Base-by-base conservation (phyloP, 2,888 invertebrate genomes). In the Synergus umbraculus region DNA sequence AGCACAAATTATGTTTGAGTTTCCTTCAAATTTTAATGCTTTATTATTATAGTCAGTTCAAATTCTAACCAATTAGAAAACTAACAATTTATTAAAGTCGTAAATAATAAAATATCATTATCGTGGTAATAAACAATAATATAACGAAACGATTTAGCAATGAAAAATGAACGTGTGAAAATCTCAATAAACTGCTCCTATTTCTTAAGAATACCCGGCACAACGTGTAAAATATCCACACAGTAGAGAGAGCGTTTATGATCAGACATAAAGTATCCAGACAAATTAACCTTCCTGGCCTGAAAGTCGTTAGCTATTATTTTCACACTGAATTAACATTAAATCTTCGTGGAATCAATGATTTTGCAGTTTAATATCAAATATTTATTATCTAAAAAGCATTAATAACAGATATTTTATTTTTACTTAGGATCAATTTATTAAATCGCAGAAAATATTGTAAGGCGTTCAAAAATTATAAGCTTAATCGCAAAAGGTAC, bases 81-180 rank as follows among this genome's bases (percentile, higher is more conserved):
- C 29, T 29, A 29, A 29, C 3, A 29, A 29, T 29, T 29, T 29
- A 29, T 29, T 29, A 29, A 29, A 29, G 12, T 12, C 12, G 12
- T 46, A 12, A 46, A 46, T 46, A 8, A 46, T 12, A 46, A 46
- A 12, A 46, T 46, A 46, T 46, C 5, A 10, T 46, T 46, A 46
- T 12, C 46, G 46, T 46, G 1, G 5, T 8, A 46, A 46, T 46
- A 46, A 46, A 46, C 46, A 46, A 46, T 46, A 46, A 46, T 46
- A 37, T 12, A 22, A 64, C 29, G 29, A 64, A 66, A 66, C 18
- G 43, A 13, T 43, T 66, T n/a, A 66, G 15, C 15, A 43, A n/a
- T 15, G 18, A 66, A 66, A 66, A 66, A 66, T 66, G 10, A 41
- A 66, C 66, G 66, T 66, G 66, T 66, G 66, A 66, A 66, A 66